Evolutionary conservation across 1,140 invertebrate species (phyloP).

Genomic region (Pteromalus puparum): DNA sequence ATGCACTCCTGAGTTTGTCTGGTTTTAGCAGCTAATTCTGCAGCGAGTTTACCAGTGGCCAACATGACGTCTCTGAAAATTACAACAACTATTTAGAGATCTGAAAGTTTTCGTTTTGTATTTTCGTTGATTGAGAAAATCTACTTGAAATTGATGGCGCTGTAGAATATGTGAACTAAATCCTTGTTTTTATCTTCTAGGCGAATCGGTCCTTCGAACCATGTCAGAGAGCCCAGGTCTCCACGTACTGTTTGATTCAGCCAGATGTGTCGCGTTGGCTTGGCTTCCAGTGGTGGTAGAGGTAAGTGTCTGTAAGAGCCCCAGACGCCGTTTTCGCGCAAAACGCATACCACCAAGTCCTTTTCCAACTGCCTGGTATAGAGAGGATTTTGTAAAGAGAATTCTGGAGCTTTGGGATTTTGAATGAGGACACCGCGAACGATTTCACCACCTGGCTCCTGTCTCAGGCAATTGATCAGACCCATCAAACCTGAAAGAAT

Average conservation of each 20-base stretch:
- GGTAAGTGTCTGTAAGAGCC: constrained; percentile 84
- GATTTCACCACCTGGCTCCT: constrained; percentile 81
- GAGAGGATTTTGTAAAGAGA: constrained; percentile 78
- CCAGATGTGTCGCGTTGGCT: constrained; percentile 80
- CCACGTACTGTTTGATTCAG: constrained; percentile 86
- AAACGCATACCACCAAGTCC: constrained; percentile 87
- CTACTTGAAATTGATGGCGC: constrained; percentile 79
- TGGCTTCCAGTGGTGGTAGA: constrained; percentile 71
- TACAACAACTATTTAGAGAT: not conserved
- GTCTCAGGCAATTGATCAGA: constrained; percentile 85
- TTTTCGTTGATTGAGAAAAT: not conserved
- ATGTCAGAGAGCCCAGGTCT: constrained; percentile 88
- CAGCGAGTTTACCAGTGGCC: constrained; percentile 81
- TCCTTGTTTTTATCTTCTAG: constrained; percentile 74
- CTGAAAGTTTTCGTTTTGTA: too few species aligned
- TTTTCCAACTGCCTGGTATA: constrained; percentile 81
- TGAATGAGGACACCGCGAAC: constrained; percentile 80
- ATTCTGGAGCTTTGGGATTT: constrained; percentile 80
- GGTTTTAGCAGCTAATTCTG: constrained; percentile 77
- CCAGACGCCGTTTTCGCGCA: constrained; percentile 81
- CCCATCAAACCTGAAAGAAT: constrained; percentile 83
- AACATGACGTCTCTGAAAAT: constrained; percentile 85
- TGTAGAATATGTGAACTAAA: constrained; percentile 77
- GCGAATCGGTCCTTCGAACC: constrained; percentile 83
- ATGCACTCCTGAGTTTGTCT: constrained; percentile 75